Evolutionary conservation across 2,113 vertebrate genomes (phyloP), one percentile per base, ranked within the genome.

Genomic region (Poicephalus gulielmi): DNA sequence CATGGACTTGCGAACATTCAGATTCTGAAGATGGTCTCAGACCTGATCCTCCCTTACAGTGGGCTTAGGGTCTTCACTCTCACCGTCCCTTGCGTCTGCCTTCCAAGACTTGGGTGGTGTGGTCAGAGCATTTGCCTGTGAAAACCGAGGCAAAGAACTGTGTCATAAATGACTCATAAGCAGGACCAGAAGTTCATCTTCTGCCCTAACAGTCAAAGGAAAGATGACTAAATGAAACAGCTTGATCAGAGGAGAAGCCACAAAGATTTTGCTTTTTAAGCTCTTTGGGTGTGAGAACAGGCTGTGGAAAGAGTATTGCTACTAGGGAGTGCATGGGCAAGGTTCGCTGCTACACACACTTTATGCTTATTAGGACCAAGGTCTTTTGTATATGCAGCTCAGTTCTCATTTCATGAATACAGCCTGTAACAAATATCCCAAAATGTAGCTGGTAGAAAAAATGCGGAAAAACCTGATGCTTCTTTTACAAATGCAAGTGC

Each of bases 311-410:
- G 17, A 31, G 8, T 8, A 8, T 2, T 62, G 12, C 13, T 90
- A 19, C 33, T 35, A 25, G 10, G 17, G 19, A 53, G 11, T 4
- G 19, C 10, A 1, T 6, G 13, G 16, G 8, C 49, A 77, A 76
- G 35, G 37, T 20, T 78, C 4, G 6, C 25, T 6, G 6, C 28
- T 17, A 2, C 13, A 27, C 0, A 1, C 18, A 41, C 3, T 2
- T 55, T 66, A 19, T 2, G 28, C 11, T 35, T 44, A 1, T 18
- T n/a, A 37, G 6, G 23, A 46, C 7, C 13, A 75, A 62, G 15
- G 22, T 24, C 22, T 62, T 63, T 17, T 31, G 22, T 24, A 16
- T 27, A 13, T 11, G 8, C 11, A 33, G 28, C 67, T 88, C 16
- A 33, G n/a, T 14, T 81, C 49, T 79, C 49, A 85, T 80, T 92